A percentile compares a stretch with the other conserved stretches of the same genome.
phyloP scores from a whole-genome alignment of 2,113 vertebrate species.

The Dinomys branickii region DNA sequence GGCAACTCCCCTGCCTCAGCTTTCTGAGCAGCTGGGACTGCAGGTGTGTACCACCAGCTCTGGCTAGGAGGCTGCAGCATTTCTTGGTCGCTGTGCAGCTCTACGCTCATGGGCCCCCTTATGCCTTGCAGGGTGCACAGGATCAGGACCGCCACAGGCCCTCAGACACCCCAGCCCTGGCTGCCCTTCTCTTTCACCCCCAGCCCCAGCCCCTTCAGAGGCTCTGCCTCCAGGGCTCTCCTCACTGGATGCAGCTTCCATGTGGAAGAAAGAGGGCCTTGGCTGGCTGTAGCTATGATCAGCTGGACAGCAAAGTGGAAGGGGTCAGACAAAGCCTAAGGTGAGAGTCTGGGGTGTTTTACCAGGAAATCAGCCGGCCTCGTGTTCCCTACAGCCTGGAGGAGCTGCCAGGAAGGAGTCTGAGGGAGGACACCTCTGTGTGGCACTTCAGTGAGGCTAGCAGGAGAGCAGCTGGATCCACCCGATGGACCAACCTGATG shows the following conservation, averaged over 20 bases:
- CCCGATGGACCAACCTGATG: not conserved
- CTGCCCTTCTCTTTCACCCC: not conserved
- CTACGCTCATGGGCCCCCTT: not conserved
- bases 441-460: not conserved
- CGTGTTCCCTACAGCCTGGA: not conserved
- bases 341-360: not conserved
- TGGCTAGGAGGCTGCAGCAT: not conserved
- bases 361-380: not conserved
- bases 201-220: not conserved
- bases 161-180: not conserved
- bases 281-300: not conserved
- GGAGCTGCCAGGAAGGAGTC: not conserved
- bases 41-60: not conserved
- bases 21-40: not conserved
- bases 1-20: not conserved
- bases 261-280: not conserved
- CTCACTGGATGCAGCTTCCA: not conserved
- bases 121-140: not conserved
- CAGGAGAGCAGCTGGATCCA: not conserved
- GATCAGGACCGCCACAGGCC: not conserved
- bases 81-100: not conserved
- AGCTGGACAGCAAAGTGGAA: not conserved
- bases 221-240: not conserved
- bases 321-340: not conserved
- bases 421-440: not conserved